Evolutionary conservation across 1,140 invertebrate genomes (phyloP), one percentile per base, ranked within the genome.

Genomic region (Pogonognathellus flavescens): DNA sequence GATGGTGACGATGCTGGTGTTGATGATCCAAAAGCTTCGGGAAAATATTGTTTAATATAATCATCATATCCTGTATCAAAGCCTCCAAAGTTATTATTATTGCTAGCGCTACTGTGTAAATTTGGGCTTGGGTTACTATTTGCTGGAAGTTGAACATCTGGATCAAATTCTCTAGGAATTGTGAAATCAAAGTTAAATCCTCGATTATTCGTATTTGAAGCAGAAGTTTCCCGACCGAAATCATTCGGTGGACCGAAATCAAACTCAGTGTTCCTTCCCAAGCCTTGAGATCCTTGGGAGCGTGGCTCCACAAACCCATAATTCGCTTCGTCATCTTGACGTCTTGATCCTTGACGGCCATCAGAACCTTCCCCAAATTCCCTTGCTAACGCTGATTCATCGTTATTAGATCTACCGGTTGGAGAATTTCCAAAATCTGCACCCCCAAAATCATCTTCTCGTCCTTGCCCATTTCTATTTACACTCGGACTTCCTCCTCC

Each of bases 11-110:
- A 55, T 25, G 80, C 20, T 41, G 85, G 82, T 57, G 84, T 83
- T 16, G 85, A 83, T 57, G 70, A 49, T 22, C 81, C 84, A 22
- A 85, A 84, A 13, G 86, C 83, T 11, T 84, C 84, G 8, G 88
- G 88, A 84, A 88, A 88, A 80, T 87, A 70, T 84, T 84, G 52
- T 49, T 86, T 86, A 4, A 88, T 60, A 53, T 88, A 87, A 50
- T 88, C 88, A 41, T 87, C 86, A 49, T 88, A 88, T 14, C 85
- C 88, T 13, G 31, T 62, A 41, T 87, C 86, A 83, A 87, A 88
- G 3, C 70, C 57, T 25, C 57, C 83, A 14, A 72, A 62, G 20
- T 84, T 72, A 80, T 86, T 81, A 53, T 66, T 52, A 76, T 84
- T 76, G 16, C 13, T 52, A 18, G 1, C 8, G 20, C 60, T 31